These are phyloP conservation scores for Urocynchramus pylzowi DNA, from an alignment of 2,113 vertebrate genomes.

Conservation along the genomic window DNA sequence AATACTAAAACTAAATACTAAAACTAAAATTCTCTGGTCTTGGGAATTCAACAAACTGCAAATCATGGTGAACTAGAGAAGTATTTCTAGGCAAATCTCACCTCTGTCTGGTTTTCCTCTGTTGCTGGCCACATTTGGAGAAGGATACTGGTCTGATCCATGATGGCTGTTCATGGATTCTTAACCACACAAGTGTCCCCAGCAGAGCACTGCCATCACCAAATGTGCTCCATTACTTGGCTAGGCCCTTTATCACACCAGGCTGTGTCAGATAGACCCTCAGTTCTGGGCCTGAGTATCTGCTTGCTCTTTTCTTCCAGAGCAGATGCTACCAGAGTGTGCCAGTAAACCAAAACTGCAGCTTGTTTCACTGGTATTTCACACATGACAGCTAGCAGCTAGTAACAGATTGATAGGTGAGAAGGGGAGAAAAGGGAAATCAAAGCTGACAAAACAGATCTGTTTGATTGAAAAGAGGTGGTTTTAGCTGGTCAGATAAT, in stretches of 20 bases:
- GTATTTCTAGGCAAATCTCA: background rate
- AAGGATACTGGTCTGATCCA: background rate
- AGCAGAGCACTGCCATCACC: background rate
- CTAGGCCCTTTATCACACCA: background rate
- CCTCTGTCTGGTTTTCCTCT: background rate
- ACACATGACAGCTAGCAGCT: background rate
- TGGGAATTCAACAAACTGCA: background rate
- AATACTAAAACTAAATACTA: background rate
- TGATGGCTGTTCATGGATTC: background rate
- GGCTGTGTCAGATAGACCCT: background rate
- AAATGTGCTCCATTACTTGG: background rate
- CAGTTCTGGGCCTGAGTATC: background rate
- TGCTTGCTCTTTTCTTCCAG: background rate
- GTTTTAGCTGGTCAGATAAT: background rate
- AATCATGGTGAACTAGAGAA: background rate
- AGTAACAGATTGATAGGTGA: background rate
- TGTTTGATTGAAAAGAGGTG: background rate
- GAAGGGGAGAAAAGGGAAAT: background rate
- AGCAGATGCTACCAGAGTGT: background rate
- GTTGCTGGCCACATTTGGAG: background rate
- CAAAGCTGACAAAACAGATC: background rate
- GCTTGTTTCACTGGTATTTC: background rate
- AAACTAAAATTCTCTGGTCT: background rate
- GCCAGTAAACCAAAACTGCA: background rate
- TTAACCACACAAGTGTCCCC: background rate